Evolutionary conservation across 2,888 invertebrate species (phyloP), one percentile per base, ranked within the genome.

Genomic region (Macrophya alboannulata): DNA sequence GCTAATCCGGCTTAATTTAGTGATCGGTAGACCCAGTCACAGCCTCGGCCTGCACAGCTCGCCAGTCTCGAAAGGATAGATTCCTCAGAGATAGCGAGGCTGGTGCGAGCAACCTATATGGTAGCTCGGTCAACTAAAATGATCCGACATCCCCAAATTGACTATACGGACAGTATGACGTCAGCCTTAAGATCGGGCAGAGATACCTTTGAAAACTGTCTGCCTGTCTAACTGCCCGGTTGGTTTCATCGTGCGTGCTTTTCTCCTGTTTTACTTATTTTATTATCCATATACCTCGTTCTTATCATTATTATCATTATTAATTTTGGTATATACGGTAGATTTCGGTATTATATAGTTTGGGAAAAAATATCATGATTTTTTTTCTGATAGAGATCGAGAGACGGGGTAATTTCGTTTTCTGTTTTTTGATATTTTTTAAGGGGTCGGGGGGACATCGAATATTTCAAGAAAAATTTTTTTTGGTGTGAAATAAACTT

Each of bases 1-100:
- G 85, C 91, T 91, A 91, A 91, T 91, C 91, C 90, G 90, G 89
- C 90, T 91, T 90, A 91, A 92, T 91, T 91, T 91, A 91, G 90
- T 89, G 91, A 90, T 90, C 90, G 89, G 87, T n/a, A 40, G 84
- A 76, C 84, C 71, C 1, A 31, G 31, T 3, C 31, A 31, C 31
- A 31, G 31, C 31, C 31, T 2, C 3, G 3, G 31, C 31, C n/a
- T n/a, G n/a, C 31, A 9, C 74, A 40, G 76, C 84, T 68, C 74
- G 59, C 55, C 81, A 37, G 85, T 51, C 81, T n/a, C 79, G 81
- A 82, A 55, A 77, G 77, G 76, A 74, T 62, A 77, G 85, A 85
- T 85, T 62, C 68, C 10, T 37, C 25, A 62, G 62, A 81, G 81
- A 81, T 65, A 65, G 81, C n/a, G 65, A 48, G 74, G 74, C 81